A percentile compares a stretch with the other conserved stretches of the same genome.
Evolutionary conservation across 92 coral and sea anemone genomes (phyloP).

Genomic region (Umimayanthus kanabou): DNA sequence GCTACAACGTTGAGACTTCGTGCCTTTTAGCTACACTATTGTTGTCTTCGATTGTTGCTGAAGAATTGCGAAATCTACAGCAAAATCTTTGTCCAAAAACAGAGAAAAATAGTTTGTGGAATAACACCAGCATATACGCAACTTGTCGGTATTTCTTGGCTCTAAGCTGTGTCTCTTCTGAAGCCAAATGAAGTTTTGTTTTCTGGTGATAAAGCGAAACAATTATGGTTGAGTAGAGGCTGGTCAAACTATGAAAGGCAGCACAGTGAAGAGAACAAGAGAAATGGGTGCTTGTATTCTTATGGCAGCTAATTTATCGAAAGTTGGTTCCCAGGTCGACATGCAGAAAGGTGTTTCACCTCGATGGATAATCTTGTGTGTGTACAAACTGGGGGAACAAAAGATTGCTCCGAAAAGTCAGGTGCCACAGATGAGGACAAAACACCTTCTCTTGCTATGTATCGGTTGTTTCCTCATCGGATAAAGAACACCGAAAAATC

Average conservation of each 20-base stretch:
- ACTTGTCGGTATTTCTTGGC: too few species aligned
- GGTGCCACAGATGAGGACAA: background rate
- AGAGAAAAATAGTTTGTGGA: background rate
- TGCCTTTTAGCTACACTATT: too few species aligned
- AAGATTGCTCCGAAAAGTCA: background rate
- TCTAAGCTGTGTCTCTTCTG: too few species aligned
- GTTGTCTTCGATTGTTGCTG: background rate
- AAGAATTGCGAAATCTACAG: background rate
- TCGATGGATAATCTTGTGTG: background rate
- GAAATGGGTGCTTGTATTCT: too few species aligned
- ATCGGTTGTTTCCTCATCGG: background rate
- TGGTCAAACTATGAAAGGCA: background rate
- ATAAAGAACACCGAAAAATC: background rate
- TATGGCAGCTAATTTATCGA: slow-evolving; percentile 8
- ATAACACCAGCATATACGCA: too few species aligned
- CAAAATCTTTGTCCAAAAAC: background rate
- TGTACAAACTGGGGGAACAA: background rate
- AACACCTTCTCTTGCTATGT: background rate
- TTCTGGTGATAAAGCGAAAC: too few species aligned
- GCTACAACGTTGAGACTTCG: background rate
- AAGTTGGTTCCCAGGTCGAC: too few species aligned
- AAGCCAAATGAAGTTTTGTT: too few species aligned
- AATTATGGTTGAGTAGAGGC: too few species aligned
- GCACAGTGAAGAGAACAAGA: too few species aligned
- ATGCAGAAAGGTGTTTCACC: slow-evolving; percentile 19